Evolutionary conservation across 1,140 invertebrate genomes (phyloP), one percentile per base, ranked within the genome.

Genomic region (Neomicropteryx cornuta): DNA sequence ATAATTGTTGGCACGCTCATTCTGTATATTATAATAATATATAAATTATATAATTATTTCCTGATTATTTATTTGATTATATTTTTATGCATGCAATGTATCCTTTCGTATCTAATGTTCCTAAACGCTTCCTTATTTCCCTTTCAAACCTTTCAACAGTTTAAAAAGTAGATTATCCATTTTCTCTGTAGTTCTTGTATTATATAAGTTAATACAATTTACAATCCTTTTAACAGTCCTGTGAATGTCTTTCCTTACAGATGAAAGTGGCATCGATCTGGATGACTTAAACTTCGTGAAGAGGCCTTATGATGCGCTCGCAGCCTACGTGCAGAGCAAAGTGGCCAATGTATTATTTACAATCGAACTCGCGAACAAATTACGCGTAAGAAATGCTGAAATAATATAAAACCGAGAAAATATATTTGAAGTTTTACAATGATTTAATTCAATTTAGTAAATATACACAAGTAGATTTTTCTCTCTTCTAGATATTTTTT

Each of bases 341-440:
- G 47, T 82, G 22, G 77, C 77, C 3, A 77, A 81, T 44, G 49
- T 80, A 16, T 52, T 82, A 8, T 82, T 82, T 47, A 69, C 71
- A 0, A 65, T 56, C 35, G 74, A 80, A 53, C 55, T 83, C n/a
- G 60, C 65, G 3, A 56, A 56, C 23, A 52, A 58, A 45, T 24
- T 24, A 24, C 13, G 6, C 13, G 23, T 24, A 24, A 24, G n/a
- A n/a, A n/a, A n/a, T n/a, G n/a, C n/a, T n/a, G n/a, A n/a, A n/a
- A n/a, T n/a, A n/a, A n/a, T n/a, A n/a, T n/a, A n/a, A n/a, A n/a
- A n/a, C n/a, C n/a, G n/a, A n/a, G n/a, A n/a, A n/a, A n/a, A n/a
- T n/a, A 24, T 24, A 24, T 24, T 24, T 24, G 6, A 24, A 8
- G 6, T 24, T 24, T 8, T 13, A 8, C 23, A 6, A 24, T 13